phyloP scores from a whole-genome alignment of 2,888 invertebrate species.

The Phyllotreta cruciferae region DNA sequence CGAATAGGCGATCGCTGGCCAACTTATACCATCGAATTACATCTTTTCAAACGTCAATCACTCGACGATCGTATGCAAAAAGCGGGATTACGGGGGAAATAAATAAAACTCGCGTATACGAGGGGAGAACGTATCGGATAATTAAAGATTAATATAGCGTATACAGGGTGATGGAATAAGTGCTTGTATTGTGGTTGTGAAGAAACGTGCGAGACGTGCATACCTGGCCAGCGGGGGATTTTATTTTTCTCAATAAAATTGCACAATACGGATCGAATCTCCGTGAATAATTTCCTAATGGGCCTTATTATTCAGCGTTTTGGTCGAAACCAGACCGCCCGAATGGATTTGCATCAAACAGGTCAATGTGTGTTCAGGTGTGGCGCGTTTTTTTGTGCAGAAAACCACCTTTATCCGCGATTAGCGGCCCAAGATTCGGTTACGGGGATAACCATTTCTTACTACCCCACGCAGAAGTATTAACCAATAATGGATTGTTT shows the following conservation, averaged over 20 bases:
- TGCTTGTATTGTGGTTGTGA: too few species aligned
- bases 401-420: conserved; percentile 23
- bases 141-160: too few species aligned
- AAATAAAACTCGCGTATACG: too few species aligned
- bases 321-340: conserved; percentile 29
- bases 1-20: too few species aligned
- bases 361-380: conserved; percentile 37
- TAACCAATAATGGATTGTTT: too few species aligned
- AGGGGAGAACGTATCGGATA: too few species aligned
- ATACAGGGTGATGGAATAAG: too few species aligned
- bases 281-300: conserved; percentile 48
- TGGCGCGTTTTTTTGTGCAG: conserved; percentile 12
- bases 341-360: conserved; percentile 28
- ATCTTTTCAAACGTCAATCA: conserved; percentile 32
- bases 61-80: conserved; percentile 19
- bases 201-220: background rate
- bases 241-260: conserved; percentile 4
- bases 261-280: conserved; percentile 34
- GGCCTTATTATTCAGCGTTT: conserved; percentile 40
- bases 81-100: conserved; percentile 14
- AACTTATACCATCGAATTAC: conserved; percentile 19
- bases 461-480: too few species aligned
- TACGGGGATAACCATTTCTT: too few species aligned
- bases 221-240: conserved; percentile 1
- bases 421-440: conserved; percentile 17